These are phyloP conservation scores for Stenolophus ochropezus DNA, from an alignment of 2,888 invertebrate species.

Conservation along the genomic window DNA sequence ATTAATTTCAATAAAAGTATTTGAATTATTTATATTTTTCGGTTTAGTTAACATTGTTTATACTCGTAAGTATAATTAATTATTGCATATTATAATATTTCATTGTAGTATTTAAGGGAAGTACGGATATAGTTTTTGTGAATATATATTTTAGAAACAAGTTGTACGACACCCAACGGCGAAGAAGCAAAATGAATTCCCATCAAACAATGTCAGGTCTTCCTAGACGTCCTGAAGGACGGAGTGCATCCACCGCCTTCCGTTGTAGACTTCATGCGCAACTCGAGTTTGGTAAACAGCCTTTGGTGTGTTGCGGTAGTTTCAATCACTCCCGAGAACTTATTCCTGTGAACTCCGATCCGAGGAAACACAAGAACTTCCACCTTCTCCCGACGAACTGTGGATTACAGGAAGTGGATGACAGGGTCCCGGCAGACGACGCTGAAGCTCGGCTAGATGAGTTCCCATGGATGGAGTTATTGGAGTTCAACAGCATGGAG, in stretches of 20 bases:
- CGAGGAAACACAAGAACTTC: background rate
- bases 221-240: conserved; percentile 71
- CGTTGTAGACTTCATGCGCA: conserved; percentile 70
- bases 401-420: background rate
- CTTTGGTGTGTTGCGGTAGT: conserved; percentile 76
- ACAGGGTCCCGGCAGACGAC: conserved; percentile 66
- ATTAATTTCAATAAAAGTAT: no score
- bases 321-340: background rate
- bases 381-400: background rate
- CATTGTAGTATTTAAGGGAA: no score
- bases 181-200: conserved; percentile 73
- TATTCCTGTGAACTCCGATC: background rate
- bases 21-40: no score
- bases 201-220: conserved; percentile 73
- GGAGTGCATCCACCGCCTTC: conserved; percentile 61
- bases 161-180: conserved; percentile 74
- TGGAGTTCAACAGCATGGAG: conserved; percentile 73
- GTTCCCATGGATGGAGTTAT: conserved; percentile 79
- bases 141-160: conserved; percentile 15
- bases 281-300: conserved; percentile 75
- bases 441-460: conserved; percentile 73
- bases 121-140: no score
- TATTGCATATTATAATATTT: no score
- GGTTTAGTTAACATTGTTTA: no score
- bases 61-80: no score